A percentile compares a stretch with the other conserved stretches of the same genome.
Evolutionary conservation across 2,113 vertebrate genomes (phyloP).

Genomic region (Halichoeres trimaculatus): DNA sequence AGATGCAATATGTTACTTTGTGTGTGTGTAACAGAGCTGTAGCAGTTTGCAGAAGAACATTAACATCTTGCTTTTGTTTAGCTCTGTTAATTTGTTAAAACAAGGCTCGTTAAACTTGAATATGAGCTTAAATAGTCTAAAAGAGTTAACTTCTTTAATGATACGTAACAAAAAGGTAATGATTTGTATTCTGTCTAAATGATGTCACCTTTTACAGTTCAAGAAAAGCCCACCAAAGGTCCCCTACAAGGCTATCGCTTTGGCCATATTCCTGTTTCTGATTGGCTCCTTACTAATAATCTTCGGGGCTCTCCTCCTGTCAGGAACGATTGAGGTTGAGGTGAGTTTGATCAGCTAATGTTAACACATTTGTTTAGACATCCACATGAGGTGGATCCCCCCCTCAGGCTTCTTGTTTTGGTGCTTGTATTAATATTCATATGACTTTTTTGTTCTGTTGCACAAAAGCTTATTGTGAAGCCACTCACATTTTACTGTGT

Average conservation of each 20-base stretch:
- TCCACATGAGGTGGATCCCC: too few relatives aligned
- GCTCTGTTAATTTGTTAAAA: not conserved
- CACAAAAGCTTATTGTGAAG: conserved; percentile 7
- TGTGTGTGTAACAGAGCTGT: not conserved
- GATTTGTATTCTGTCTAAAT: conserved; percentile 5
- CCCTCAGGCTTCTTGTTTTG: too few relatives aligned
- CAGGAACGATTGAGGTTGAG: conserved; percentile 90
- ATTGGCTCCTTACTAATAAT: conserved; percentile 92
- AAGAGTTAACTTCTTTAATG: not conserved
- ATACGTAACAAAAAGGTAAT: not conserved
- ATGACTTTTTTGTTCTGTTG: not conserved
- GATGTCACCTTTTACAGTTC: conserved; percentile 87
- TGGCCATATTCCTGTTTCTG: conserved; percentile 92
- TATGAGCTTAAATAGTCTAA: not conserved
- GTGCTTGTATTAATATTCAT: not conserved
- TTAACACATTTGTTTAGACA: not conserved
- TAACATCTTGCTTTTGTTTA: not conserved
- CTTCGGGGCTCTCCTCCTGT: conserved; percentile 91
- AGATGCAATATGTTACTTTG: not conserved
- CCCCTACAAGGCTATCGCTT: conserved; percentile 94
- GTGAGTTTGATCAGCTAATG: conserved; percentile 79
- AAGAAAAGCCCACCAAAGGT: conserved; percentile 95
- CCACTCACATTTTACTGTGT: conserved; percentile 10
- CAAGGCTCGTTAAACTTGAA: not conserved
- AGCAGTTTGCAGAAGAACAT: not conserved